Evolutionary conservation across 2,797 vertebrate genomes (phyloP), one percentile per base, ranked within the genome.

Genomic region (Setipinna tenuifilis): DNA sequence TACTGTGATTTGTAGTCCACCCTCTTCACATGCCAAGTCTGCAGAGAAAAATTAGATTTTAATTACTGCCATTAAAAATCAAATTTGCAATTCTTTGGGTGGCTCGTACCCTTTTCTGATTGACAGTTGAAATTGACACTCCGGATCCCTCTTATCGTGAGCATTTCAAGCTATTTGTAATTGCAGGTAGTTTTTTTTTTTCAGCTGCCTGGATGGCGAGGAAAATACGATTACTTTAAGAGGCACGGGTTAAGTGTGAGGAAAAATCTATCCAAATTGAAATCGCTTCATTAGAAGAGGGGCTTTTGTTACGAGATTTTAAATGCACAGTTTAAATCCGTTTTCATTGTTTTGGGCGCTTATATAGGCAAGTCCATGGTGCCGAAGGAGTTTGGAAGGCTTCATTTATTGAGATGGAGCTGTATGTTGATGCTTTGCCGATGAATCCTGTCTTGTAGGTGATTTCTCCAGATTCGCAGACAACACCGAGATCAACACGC

Each of bases 101-200:
- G 96, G 97, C 97, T 96, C 96, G 94, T 96, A 96, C 96, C 95
- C 96, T 95, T 94, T 94, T 91, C 93, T 98, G 97, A 98, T 96
- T 98, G 98, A 97, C 98, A 98, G 97, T 92, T 97, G 97, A 97
- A 98, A 98, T 98, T 97, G 97, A 98, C 98, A 98, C 97, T 97
- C 95, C 94, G 95, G 94, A 94, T 95, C 95, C 96, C 97, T 97
- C 97, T 98, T 97, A 96, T 97, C 95, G 95, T 90, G 95, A 92
- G 96, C 97, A 97, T 97, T 97, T 96, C 96, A 95, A 96, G 96
- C 97, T 97, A 96, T 97, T 97, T 97, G 97, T 98, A 98, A 99
- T 98, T 98, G 97, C 97, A 98, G 97, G 97, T 98, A 97, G 97
- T 97, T 96, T 96, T 92, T 96, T 95, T 94, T 96, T 94, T 93